Evolutionary conservation across 2,797 vertebrate genomes (phyloP), one percentile per base, ranked within the genome.

Genomic region (Jordanella pulchra): DNA sequence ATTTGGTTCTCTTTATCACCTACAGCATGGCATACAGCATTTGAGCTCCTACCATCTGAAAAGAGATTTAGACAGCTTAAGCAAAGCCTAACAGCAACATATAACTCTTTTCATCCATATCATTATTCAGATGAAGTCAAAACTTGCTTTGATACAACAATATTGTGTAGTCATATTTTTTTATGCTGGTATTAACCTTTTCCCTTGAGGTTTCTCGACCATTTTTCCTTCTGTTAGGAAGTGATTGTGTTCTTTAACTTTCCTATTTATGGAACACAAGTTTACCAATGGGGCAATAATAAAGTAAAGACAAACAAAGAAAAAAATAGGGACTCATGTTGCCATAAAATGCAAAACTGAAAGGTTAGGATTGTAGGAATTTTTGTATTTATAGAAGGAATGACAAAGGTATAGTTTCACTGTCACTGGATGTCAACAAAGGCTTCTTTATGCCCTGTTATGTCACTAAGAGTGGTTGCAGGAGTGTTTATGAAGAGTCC

Each of bases 331-430:
- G 23, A 23, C n/a, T 61, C n/a, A 23, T 15, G 35, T 32, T n/a
- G 23, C 42, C 3, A 25, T 9, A 7, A 42, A 42, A 42, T 39
- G 23, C 14, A 32, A 0, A 0, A 53, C n/a, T 12, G 21, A 21
- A 83, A 71, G 60, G 80, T 69, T 47, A 28, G 82, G 77, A 83
- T 88, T 76, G 13, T 56, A 64, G 84, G 58, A 73, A 79, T 69
- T 68, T 72, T 51, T 71, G 65, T 76, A 70, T 78, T 65, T 76
- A 86, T 82, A 81, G 83, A 80, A n/a, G 61, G 60, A 76, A 80
- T 70, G 76, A 88, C 82, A 92, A 87, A 82, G 84, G 67, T 39
- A 39, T 77, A 80, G 64, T 87, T 92, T 91, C 80, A 84, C 81
- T 79, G 76, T 85, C 83, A 80, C 35, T 77, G 64, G 66, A 48